These are phyloP conservation scores for Girardinus metallicus DNA, from an alignment of 2,797 vertebrate species.

Conservation along the genomic window DNA sequence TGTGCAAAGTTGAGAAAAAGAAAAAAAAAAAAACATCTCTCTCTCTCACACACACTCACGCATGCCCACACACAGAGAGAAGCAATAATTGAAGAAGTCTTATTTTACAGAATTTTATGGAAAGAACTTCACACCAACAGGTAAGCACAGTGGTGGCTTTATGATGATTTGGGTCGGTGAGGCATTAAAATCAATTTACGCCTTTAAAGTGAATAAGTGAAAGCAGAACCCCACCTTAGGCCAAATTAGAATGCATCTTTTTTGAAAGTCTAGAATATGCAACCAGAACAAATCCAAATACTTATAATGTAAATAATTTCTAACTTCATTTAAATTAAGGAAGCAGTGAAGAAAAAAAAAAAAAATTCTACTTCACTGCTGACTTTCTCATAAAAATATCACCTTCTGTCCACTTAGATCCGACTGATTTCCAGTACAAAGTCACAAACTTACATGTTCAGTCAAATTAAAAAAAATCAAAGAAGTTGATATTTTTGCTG, in stretches of 20 bases:
- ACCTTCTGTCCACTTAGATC: not conserved
- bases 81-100: not conserved
- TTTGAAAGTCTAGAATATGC: not conserved
- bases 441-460: not conserved
- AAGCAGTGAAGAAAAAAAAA: not conserved
- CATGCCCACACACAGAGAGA: not conserved
- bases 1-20: not conserved
- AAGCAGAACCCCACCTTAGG: too few species aligned
- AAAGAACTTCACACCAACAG: not conserved
- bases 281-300: not conserved
- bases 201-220: not conserved
- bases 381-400: conserved; percentile 1
- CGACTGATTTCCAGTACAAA: not conserved
- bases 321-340: not conserved
- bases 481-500: conserved; percentile 47
- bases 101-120: not conserved
- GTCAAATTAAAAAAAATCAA: conserved; percentile 4
- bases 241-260: not conserved
- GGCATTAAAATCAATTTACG: not conserved
- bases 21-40: not conserved
- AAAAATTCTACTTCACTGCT: not conserved
- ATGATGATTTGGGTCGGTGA: not conserved
- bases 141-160: not conserved
- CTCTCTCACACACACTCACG: too few species aligned
- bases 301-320: not conserved